phyloP scores from a whole-genome alignment of 2,797 vertebrate species.

The Acanthurus lineatus region DNA sequence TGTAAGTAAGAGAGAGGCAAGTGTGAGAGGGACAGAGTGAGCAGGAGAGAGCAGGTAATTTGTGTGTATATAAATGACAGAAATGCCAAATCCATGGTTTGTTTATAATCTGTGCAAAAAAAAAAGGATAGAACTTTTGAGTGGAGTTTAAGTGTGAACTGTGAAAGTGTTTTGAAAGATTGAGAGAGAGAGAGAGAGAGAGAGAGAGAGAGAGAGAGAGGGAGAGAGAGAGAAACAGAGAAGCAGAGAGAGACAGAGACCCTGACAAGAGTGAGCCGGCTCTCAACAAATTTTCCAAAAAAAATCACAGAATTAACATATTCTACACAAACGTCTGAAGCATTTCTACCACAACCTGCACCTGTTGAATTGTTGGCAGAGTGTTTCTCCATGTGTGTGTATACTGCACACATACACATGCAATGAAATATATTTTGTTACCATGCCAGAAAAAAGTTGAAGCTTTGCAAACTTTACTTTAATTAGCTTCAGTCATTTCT shows the following conservation, averaged over 20 bases:
- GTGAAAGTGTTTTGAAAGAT: constrained; percentile 7
- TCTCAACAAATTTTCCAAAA: constrained; percentile 49
- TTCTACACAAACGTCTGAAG: constrained; percentile 27
- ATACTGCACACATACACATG: background rate
- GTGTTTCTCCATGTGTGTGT: background rate
- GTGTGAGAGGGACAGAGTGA: background rate
- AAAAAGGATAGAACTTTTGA: background rate
- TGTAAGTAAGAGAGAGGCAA: background rate
- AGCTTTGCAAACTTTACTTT: background rate
- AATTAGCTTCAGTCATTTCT: background rate
- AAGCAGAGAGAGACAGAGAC: background rate
- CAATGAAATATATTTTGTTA: background rate
- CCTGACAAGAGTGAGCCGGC: constrained; percentile 50
- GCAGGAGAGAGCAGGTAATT: constrained; percentile 25
- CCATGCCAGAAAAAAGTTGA: background rate
- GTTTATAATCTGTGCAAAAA: constrained; percentile 33
- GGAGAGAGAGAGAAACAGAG: background rate
- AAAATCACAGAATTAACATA: constrained; percentile 65
- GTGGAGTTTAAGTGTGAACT: constrained; percentile 32
- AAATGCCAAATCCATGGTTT: constrained; percentile 37
- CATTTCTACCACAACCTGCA: constrained; percentile 57
- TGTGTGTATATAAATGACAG: constrained; percentile 32
- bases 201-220: background rate
- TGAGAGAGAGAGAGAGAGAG: constrained; percentile 1
- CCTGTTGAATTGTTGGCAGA: constrained; percentile 63